phyloP scores from a whole-genome alignment of 2,797 vertebrate species.

The Tiaroga cobitis region DNA sequence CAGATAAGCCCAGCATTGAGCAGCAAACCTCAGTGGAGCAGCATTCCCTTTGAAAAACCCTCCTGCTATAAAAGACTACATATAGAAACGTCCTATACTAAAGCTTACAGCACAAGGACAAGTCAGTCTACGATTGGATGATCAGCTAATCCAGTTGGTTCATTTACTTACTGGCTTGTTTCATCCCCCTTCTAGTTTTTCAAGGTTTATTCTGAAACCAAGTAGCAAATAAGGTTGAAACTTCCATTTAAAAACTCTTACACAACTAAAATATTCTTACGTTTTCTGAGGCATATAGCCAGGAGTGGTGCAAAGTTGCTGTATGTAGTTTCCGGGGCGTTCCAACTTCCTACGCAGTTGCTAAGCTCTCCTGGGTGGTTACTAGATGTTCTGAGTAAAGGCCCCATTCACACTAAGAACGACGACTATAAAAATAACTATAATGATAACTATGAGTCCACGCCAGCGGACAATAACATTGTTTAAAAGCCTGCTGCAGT shows the following conservation, averaged over 20 bases:
- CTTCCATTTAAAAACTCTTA: too few relatives aligned
- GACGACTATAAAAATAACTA: not conserved
- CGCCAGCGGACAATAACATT: too few relatives aligned
- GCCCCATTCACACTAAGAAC: not conserved
- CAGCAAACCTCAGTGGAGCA: not conserved
- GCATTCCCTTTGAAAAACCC: not conserved
- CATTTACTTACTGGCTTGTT: not conserved
- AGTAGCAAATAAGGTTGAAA: not conserved
- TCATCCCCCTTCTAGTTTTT: not conserved
- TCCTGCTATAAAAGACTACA: not conserved
- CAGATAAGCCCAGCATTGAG: constrained; percentile 33
- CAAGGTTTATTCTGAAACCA: constrained; percentile 6
- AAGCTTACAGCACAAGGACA: not conserved
- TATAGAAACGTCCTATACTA: not conserved
- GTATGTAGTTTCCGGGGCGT: not conserved
- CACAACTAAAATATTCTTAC: too few relatives aligned
- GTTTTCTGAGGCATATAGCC: not conserved
- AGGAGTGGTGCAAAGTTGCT: not conserved
- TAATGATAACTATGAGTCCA: not conserved
- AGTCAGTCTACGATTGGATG: not conserved
- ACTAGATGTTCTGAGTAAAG: not conserved
- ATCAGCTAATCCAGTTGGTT: constrained; percentile 7
- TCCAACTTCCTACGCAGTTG: not conserved
- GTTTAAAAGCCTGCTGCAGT: too few relatives aligned
- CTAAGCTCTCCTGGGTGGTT: not conserved